A percentile compares a stretch with the other conserved stretches of the same genome.
Conservation (phyloP, 1,140 invertebrate genomes). For the Bombus waltoni region DNA sequence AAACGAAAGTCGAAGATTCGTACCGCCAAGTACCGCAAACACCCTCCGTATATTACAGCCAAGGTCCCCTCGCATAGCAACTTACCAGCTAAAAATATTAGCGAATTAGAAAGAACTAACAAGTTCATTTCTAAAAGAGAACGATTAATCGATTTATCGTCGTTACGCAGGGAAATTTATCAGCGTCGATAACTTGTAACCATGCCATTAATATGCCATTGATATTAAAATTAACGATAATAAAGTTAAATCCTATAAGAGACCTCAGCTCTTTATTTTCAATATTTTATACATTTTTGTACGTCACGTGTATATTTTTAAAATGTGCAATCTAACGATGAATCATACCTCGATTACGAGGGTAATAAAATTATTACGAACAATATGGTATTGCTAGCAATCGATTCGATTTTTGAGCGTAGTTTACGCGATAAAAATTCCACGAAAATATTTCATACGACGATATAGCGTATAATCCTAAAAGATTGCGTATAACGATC, state of each 20-base stretch:
- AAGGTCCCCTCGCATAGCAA: background rate
- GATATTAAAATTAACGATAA: no score
- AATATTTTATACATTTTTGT: background rate
- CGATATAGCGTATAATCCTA: background rate
- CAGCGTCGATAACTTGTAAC: no score
- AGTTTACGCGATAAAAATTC: background rate
- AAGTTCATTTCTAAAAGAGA: no score
- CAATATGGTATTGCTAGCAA: background rate
- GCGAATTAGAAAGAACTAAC: background rate
- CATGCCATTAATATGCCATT: no score
- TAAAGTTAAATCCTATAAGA: no score
- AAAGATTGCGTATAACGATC: background rate
- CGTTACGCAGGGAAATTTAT: no score
- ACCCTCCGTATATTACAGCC: background rate
- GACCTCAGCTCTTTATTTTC: background rate
- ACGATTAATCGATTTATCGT: no score
- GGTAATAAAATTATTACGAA: background rate
- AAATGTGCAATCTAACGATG: background rate
- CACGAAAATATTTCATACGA: background rate
- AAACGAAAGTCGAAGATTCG: background rate
- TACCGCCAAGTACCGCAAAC: background rate
- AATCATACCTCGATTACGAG: background rate
- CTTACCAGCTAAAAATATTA: background rate
- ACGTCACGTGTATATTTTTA: background rate
- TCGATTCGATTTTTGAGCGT: background rate